phyloP scores from a whole-genome alignment of 2,888 invertebrate genomes.

The Opisthograptis luteolata region DNA sequence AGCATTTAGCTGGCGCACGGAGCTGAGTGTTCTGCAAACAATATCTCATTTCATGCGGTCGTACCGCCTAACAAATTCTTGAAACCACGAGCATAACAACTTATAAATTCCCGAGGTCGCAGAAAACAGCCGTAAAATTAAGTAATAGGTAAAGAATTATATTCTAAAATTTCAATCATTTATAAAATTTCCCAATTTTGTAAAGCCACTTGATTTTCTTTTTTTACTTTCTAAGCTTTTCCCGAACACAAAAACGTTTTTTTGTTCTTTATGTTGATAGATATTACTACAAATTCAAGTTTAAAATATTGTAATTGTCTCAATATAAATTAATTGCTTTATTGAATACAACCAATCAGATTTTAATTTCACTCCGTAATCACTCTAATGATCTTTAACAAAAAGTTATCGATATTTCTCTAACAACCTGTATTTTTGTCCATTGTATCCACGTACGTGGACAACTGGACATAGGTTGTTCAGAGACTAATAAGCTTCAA shows the following conservation, averaged over 20 bases:
- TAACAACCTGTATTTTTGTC: constrained; percentile 7
- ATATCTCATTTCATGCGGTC: constrained; percentile 53
- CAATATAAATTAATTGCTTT: constrained; percentile 34
- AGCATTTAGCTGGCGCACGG: constrained; percentile 8
- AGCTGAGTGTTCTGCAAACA: constrained; percentile 57
- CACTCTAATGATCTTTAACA: constrained; percentile 1
- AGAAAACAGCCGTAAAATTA: too few relatives aligned
- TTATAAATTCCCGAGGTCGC: too few relatives aligned
- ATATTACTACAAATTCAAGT: constrained; percentile 10
- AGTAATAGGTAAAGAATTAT: too few relatives aligned
- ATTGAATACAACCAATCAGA: constrained; percentile 15
- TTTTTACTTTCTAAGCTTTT: too few relatives aligned
- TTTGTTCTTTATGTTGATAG: background rate
- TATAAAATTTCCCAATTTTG: too few relatives aligned
- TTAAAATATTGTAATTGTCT: constrained; percentile 31
- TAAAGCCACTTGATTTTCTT: background rate
- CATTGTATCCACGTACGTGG: constrained; percentile 34
- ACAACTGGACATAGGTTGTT: too few relatives aligned
- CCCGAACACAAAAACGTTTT: too few relatives aligned
- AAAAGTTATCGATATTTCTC: constrained; percentile 1
- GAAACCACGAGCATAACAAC: too few relatives aligned
- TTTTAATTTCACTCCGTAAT: constrained; percentile 1
- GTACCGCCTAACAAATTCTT: background rate
- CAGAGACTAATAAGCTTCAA: constrained; percentile 62
- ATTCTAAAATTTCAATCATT: too few relatives aligned